phyloP scores from a whole-genome alignment of 1,140 invertebrate species.

The Diachasma alloeum region DNA sequence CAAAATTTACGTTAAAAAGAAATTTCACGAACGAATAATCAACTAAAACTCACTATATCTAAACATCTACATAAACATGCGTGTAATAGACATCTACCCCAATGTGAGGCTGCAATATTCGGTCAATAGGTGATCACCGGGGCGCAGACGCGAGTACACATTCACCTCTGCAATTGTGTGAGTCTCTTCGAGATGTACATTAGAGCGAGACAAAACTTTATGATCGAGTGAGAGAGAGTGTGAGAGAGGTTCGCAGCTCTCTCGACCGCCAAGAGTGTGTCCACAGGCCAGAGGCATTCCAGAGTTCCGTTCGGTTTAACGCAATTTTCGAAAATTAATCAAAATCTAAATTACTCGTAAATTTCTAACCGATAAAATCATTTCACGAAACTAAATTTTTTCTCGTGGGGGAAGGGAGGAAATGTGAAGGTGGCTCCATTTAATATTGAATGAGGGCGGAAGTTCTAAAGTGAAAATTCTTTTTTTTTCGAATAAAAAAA shows the following conservation, averaged over 20 bases:
- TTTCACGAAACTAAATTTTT: too few species aligned
- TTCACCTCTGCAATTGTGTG: constrained; percentile 34
- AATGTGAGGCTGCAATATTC: constrained; percentile 42
- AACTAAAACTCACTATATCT: neutral
- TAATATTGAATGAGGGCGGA: too few species aligned
- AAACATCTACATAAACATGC: neutral
- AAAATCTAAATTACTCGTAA: neutral
- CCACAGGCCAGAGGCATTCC: neutral
- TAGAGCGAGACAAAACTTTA: neutral
- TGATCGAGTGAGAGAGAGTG: neutral
- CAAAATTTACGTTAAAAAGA: too few species aligned
- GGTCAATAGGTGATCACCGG: constrained; percentile 59
- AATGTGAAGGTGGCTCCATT: too few species aligned
- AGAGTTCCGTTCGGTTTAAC: neutral
- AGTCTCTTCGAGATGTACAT: neutral
- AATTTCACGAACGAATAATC: neutral
- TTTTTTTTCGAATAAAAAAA: neutral
- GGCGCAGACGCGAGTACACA: constrained; percentile 56
- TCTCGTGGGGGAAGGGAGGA: too few species aligned
- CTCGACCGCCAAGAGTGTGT: neutral
- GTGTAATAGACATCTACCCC: neutral
- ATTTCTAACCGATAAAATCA: neutral
- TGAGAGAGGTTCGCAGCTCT: neutral
- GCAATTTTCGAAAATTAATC: neutral
- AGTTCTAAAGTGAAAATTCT: neutral